Evolutionary conservation across 2,888 invertebrate genomes (phyloP).

Genomic region (Perizoma flavofasciatum): DNA sequence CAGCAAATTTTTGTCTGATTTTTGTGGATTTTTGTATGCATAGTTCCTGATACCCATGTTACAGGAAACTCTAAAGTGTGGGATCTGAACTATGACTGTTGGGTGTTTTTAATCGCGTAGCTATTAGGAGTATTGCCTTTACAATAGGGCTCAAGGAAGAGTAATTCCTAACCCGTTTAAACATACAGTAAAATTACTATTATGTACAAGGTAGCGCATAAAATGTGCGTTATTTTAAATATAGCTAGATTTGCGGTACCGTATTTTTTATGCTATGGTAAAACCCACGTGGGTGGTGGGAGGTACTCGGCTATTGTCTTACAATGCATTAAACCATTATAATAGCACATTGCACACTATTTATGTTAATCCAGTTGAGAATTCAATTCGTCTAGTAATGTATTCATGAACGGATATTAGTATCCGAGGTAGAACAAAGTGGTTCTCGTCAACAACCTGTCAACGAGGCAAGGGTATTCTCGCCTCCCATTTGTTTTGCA

Average conservation of each 20-base stretch:
- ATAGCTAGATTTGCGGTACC: constrained; percentile 4
- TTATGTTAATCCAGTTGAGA: constrained; percentile 79
- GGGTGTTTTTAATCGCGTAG: too few relatives aligned
- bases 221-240: background rate
- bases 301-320: constrained; percentile 77
- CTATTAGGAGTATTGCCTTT: too few relatives aligned
- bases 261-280: constrained; percentile 9
- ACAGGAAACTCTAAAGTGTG: too few relatives aligned
- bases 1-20: too few relatives aligned
- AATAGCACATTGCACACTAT: constrained; percentile 79
- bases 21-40: too few relatives aligned
- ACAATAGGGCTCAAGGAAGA: too few relatives aligned
- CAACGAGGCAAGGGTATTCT: constrained; percentile 50
- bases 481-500: constrained; percentile 31
- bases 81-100: too few relatives aligned
- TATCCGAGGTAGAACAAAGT: constrained; percentile 54
- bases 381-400: constrained; percentile 79
- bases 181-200: too few relatives aligned
- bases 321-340: constrained; percentile 77
- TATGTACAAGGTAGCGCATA: too few relatives aligned
- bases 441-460: constrained; percentile 62
- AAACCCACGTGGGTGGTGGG: constrained; percentile 75
- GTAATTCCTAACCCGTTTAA: too few relatives aligned
- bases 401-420: constrained; percentile 70
- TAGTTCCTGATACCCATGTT: too few relatives aligned